Base-by-base conservation (phyloP, 2,888 invertebrate genomes). In the Platycheirus rosarum region DNA sequence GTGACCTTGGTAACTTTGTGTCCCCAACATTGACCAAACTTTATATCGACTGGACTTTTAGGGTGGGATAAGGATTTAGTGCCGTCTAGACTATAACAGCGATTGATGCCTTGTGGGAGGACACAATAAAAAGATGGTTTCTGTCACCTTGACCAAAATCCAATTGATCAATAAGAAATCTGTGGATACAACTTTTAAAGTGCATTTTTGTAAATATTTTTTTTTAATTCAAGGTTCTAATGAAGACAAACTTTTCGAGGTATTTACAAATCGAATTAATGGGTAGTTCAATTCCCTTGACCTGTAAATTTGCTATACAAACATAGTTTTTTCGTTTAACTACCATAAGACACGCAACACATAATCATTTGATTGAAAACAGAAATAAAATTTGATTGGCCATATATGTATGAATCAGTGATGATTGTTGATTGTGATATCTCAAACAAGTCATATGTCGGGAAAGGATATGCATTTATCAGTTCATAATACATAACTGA, bases 1-100 rank as follows among this genome's bases (percentile, higher is more conserved):
- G 80, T 76, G 80, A 80, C 80, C 80, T 80, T 80, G 80, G 66
- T 35, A 66, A 80, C 75, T 66, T 14, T 18, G 60, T 53, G 65
- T 9, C 79, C 60, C 79, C 49, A 79, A 79, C 68, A 79, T 51
- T 37, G 26, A 51, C 44, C 18, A 65, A 71, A 37, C 51, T 51
- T 66, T 60, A 11, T 42, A 29, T 44, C 18, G 18, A 40, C 29
- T 51, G 23, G 20, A 44, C 29, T 44, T 14, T 48, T 20, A 35
- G 16, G 8, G 14, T 40, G 9, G 16, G 1, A 13, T 0, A 4
- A 23, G 16, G 23, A 20, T 26, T 20, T 11, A 16, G 46, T 57
- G 14, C 11, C 16, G 75, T 70, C 75, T 74, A 70, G 79, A 60
- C 57, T 40, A 7, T 55, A n/a, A 13, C 5, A 20, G 35, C 65